Evolutionary conservation across 2,797 vertebrate species (phyloP), one percentile per base, ranked within the genome.

Genomic region (Sardinella longiceps): DNA sequence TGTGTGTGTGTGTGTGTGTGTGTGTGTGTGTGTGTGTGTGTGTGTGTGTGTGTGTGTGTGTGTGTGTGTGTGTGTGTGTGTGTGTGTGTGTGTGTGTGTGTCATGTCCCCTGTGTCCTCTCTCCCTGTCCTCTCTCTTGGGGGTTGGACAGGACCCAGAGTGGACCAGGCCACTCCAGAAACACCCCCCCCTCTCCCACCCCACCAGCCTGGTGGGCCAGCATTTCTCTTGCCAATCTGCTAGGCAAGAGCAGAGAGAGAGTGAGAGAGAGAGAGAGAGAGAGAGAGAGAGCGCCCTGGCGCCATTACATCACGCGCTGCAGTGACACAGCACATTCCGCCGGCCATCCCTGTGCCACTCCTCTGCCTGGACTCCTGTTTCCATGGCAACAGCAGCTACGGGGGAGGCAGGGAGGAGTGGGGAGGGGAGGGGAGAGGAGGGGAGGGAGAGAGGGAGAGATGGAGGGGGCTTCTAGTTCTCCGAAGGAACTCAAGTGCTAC

Each of bases 321-420:
- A 77, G 70, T 77, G 70, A 77, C 70, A 77, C 70, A 77, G 70
- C 70, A 77, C 70, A 77, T 77, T 77, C 70, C 70, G 33, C 70
- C 37, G 37, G 70, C 70, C 70, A 77, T 77, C 70, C 33, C 70
- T 20, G 37, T 2, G 20, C 70, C 28, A 39, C 70, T 77, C 70
- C 37, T 39, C 33, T 77, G 70, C 70, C 70, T 43, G 70, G 33
- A 43, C 70, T 77, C 70, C 70, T 77, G 70, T 77, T 77, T 39
- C 70, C 70, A 77, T 77, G 70, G 70, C 70, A 77, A 77, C 70
- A 77, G 70, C 28, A 77, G 33, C 70, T 39, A 77, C 2, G 14
- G 63, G 63, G 37, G 70, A 20, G 33, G 37, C 28, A 60, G 56
- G 56, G 56, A 60, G 56, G 56, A 23, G 53, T 23, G 53, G 53